Conservation (phyloP, 2,113 vertebrate genomes). For the Planiliza haematocheilus region DNA sequence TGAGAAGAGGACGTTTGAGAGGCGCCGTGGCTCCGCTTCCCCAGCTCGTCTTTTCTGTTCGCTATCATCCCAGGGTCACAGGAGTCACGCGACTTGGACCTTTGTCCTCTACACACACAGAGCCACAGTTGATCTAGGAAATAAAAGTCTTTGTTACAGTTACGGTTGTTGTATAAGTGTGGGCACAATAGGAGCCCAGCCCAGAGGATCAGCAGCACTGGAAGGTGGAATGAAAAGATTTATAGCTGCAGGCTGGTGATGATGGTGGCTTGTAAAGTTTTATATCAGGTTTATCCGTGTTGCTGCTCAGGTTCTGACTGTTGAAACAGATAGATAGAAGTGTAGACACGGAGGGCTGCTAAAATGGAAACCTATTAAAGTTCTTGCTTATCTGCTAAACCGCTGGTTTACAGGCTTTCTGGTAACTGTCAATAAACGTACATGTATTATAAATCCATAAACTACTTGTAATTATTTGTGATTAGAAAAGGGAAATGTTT, state of each 20-base stretch:
- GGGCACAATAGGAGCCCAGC: neutral
- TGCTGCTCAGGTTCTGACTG: neutral
- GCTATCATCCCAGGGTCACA: neutral
- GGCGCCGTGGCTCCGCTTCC: neutral
- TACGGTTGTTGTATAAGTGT: neutral
- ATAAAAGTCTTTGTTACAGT: neutral
- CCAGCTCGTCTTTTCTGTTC: neutral
- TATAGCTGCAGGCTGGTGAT: neutral
- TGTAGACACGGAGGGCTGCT: neutral
- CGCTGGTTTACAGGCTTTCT: neutral
- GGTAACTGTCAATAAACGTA: too few relatives aligned
- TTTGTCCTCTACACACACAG: conserved; percentile 17
- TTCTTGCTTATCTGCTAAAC: conserved; percentile 6
- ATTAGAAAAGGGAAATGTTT: too few relatives aligned
- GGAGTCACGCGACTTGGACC: neutral
- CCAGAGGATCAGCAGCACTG: neutral
- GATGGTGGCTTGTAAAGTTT: neutral
- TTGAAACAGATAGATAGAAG: conserved; percentile 1
- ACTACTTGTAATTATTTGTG: too few relatives aligned
- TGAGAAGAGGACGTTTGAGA: conserved; percentile 8
- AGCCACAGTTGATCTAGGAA: neutral
- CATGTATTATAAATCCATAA: too few relatives aligned
- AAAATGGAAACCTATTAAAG: neutral
- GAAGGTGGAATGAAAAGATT: conserved; percentile 1
- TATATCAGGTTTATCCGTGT: neutral